A percentile compares a stretch with the other conserved stretches of the same genome.
These are phyloP conservation scores for Acanthornis magna DNA, from an alignment of 2,797 vertebrate species.

Conservation along the genomic window DNA sequence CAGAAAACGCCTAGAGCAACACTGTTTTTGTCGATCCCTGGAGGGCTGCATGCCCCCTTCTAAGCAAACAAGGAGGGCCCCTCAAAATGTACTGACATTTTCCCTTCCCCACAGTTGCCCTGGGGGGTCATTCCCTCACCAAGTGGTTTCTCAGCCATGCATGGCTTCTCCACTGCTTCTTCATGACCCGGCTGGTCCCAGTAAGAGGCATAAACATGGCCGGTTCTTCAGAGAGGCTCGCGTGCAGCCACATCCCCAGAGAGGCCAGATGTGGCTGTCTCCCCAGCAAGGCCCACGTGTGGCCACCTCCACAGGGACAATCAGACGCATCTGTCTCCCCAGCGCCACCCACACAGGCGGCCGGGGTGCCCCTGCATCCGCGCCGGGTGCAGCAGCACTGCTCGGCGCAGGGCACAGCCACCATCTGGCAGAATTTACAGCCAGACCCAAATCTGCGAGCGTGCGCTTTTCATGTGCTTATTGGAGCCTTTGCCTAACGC, in stretches of 20 bases:
- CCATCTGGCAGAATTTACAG: neutral
- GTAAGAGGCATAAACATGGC: rapidly evolving
- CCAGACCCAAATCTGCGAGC: neutral
- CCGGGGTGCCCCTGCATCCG: neutral
- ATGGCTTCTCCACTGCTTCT: neutral
- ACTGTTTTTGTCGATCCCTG: neutral
- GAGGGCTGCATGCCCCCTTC: neutral
- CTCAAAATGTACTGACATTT: neutral
- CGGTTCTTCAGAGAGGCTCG: neutral
- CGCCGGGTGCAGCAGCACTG: rapidly evolving
- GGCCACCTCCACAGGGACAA: neutral
- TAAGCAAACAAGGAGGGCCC: neutral
- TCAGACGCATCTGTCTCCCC: neutral
- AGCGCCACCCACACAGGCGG: rapidly evolving
- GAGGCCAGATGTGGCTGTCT: neutral
- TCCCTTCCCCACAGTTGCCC: rapidly evolving
- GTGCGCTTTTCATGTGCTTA: neutral
- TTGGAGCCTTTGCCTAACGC: neutral
- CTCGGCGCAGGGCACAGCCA: rapidly evolving
- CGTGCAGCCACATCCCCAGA: neutral
- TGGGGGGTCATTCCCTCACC: neutral
- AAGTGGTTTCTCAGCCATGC: neutral
- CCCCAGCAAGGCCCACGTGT: rapidly evolving
- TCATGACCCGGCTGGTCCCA: rapidly evolving
- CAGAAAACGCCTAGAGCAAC: neutral